Conservation (phyloP, 2,888 invertebrate species). For the Apamea epomidion region DNA sequence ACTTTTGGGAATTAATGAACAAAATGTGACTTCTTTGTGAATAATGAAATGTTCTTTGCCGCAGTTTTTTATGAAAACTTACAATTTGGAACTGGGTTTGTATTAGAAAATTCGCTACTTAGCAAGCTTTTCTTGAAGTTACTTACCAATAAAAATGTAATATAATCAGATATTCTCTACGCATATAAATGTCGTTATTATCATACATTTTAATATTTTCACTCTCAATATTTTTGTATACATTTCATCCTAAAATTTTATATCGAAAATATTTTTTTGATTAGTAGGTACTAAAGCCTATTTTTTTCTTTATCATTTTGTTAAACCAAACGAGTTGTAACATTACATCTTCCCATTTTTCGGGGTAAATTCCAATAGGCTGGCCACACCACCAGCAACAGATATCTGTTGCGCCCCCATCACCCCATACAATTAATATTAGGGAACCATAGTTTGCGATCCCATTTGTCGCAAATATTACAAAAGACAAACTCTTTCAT, state of each 20-base stretch:
- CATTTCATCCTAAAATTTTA: not conserved
- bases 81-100: conserved; percentile 15
- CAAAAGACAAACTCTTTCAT: conserved; percentile 55
- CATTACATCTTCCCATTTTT: conserved; percentile 30
- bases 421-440: conserved; percentile 69
- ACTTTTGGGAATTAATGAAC: conserved; percentile 52
- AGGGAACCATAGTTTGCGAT: conserved; percentile 61
- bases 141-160: conserved; percentile 9
- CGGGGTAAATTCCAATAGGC: conserved; percentile 26
- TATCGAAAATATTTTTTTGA: not conserved
- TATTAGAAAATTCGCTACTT: conserved; percentile 16
- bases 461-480: conserved; percentile 68
- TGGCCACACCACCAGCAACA: conserved; percentile 77
- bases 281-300: too few relatives aligned
- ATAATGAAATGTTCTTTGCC: conserved; percentile 29
- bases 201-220: conserved; percentile 7
- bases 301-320: not conserved
- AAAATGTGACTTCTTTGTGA: conserved; percentile 55
- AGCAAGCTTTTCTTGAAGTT: not conserved
- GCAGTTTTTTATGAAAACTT: conserved; percentile 10
- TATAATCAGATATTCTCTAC: not conserved
- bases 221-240: not conserved
- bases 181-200: conserved; percentile 22
- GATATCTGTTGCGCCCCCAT: conserved; percentile 84
- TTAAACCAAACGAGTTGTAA: not conserved